These are phyloP conservation scores for Xiphophorus couchianus DNA, from an alignment of 2,113 vertebrate species.

Conservation along the genomic window DNA sequence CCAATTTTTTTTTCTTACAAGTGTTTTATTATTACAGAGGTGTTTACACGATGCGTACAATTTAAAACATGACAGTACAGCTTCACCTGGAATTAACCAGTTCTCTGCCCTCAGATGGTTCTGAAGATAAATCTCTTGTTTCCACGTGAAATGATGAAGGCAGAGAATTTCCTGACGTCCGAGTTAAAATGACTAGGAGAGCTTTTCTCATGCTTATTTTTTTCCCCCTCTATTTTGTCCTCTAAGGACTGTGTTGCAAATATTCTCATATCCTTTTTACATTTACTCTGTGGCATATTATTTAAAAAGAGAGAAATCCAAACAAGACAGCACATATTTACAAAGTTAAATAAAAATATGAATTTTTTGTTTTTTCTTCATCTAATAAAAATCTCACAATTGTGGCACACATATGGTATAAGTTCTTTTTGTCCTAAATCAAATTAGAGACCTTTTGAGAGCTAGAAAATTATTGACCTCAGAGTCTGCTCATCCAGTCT, in stretches of 20 bases:
- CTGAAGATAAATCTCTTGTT: slow-evolving; percentile 8
- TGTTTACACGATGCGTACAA: not conserved
- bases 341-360: no score
- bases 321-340: no score
- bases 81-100: slow-evolving; percentile 18
- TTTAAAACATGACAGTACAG: no score
- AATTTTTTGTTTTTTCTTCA: no score
- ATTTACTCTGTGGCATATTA: not conserved
- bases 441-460: not conserved
- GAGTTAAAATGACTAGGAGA: slow-evolving; percentile 32
- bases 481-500: not conserved
- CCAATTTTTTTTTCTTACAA: not conserved
- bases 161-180: slow-evolving; percentile 29
- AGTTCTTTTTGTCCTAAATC: not conserved
- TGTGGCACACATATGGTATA: no score
- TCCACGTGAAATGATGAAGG: slow-evolving; percentile 19
- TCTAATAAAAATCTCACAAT: no score
- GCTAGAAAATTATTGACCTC: not conserved
- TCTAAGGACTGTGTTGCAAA: not conserved
- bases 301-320: no score
- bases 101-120: not conserved
- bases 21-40: not conserved
- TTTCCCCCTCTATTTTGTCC: not conserved
- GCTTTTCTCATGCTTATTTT: slow-evolving; percentile 8
- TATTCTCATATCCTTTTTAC: not conserved